Conservation (phyloP, 2,113 vertebrate genomes). For the Condylura cristata region DNA sequence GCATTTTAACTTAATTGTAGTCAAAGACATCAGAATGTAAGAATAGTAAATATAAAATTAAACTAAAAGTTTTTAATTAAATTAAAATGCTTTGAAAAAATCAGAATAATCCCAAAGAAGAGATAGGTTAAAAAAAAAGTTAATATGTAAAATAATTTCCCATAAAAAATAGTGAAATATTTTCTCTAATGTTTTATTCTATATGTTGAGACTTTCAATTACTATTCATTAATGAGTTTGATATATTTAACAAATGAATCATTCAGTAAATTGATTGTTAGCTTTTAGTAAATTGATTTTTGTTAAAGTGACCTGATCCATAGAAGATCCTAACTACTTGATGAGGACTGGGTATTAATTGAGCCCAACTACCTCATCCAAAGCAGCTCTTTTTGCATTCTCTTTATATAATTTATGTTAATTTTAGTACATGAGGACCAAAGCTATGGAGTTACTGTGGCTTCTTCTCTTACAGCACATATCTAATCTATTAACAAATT, state of each 20-base stretch:
- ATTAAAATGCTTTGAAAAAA: not conserved
- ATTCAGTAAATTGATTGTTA: slow-evolving; percentile 12
- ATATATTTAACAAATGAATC: not conserved
- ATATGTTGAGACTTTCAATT: not conserved
- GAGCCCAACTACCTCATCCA: not conserved
- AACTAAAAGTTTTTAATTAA: not conserved
- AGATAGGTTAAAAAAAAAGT: not conserved
- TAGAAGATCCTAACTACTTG: not conserved
- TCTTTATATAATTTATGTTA: not conserved
- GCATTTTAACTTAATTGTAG: not conserved
- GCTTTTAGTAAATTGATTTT: not conserved
- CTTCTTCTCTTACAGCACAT: not conserved
- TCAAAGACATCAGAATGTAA: not conserved
- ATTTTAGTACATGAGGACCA: not conserved
- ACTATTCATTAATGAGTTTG: not conserved
- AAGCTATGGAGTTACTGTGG: not conserved
- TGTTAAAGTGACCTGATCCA: not conserved
- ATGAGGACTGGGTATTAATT: not conserved
- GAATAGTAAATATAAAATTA: not conserved
- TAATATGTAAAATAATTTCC: not conserved
- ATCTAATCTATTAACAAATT: not conserved
- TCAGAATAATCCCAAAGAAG: not conserved
- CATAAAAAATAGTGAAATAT: not conserved
- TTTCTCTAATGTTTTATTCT: not conserved
- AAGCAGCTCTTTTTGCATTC: not conserved